Percentiles rank a stretch among this genome's conserved stretches.
These are phyloP conservation scores for Craseonycteris thonglongyai DNA, from an alignment of 2,113 vertebrate genomes.

Conservation along the genomic window DNA sequence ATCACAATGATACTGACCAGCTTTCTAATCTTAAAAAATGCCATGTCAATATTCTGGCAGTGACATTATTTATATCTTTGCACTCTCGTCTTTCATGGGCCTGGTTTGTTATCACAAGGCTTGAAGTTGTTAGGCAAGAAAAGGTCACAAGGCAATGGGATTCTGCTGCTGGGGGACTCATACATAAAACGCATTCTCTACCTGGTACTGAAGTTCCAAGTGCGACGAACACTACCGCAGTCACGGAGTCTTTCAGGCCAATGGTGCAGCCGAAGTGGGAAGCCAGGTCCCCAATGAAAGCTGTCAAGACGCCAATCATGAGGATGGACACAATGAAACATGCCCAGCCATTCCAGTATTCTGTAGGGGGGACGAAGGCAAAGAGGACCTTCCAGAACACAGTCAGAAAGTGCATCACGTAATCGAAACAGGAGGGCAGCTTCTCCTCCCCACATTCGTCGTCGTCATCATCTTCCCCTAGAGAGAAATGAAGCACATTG, in stretches of 20 bases:
- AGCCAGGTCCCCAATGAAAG: slow-evolving; percentile 93
- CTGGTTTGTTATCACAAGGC: not conserved
- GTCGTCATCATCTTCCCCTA: slow-evolving; percentile 88
- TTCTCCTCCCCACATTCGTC: slow-evolving; percentile 91
- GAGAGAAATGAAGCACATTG: slow-evolving; percentile 30
- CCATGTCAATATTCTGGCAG: not conserved
- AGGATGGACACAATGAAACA: slow-evolving; percentile 93
- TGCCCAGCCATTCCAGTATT: slow-evolving; percentile 97
- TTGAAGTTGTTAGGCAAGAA: not conserved
- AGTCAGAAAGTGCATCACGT: slow-evolving; percentile 97
- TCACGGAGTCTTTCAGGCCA: slow-evolving; percentile 96
- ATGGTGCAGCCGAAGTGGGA: slow-evolving; percentile 98
- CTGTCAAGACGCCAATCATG: slow-evolving; percentile 93
- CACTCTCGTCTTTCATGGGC: not conserved
- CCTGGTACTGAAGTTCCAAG: slow-evolving; percentile 96
- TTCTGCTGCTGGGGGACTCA: not conserved
- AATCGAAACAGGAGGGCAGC: slow-evolving; percentile 93
- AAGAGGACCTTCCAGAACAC: slow-evolving; percentile 98
- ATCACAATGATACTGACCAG: not conserved
- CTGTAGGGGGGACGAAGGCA: slow-evolving; percentile 95
- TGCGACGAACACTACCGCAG: slow-evolving; percentile 94
- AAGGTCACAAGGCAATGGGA: not conserved
- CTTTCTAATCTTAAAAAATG: not conserved
- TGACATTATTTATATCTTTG: not conserved
- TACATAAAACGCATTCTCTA: slow-evolving; percentile 51